A percentile compares a stretch with the other conserved stretches of the same genome.
These are phyloP conservation scores for Pycnomerus fuliginosus DNA, from an alignment of 2,888 invertebrate species.

Conservation along the genomic window DNA sequence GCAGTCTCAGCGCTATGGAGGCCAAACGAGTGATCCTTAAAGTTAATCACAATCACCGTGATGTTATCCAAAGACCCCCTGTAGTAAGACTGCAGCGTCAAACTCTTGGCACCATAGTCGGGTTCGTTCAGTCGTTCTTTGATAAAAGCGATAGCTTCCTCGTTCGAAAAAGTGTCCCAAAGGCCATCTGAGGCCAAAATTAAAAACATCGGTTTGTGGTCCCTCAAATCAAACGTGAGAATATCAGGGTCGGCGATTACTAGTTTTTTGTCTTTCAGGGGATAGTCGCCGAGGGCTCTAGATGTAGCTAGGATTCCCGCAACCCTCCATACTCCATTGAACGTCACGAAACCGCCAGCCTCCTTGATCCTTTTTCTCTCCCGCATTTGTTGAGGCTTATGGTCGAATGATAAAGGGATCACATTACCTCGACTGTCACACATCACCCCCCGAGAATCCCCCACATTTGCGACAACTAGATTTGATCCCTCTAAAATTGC, in stretches of 20 bases:
- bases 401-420: conserved; percentile 91
- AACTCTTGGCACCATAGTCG: conserved; percentile 87
- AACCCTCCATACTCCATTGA: conserved; percentile 95
- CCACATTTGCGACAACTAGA: conserved; percentile 92
- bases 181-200: conserved; percentile 93
- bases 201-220: conserved; percentile 85
- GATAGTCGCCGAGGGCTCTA: conserved; percentile 92
- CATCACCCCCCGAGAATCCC: conserved; percentile 95
- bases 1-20: conserved; percentile 20
- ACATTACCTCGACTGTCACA: conserved; percentile 88
- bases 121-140: conserved; percentile 83
- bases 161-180: conserved; percentile 95
- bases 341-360: conserved; percentile 93
- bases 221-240: conserved; percentile 82
- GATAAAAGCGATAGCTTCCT: conserved; percentile 88
- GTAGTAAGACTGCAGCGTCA: conserved; percentile 87
- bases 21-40: conserved; percentile 58
- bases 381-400: conserved; percentile 94
- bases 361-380: conserved; percentile 91
- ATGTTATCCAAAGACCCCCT: conserved; percentile 95
- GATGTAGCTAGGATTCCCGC: conserved; percentile 94
- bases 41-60: conserved; percentile 87
- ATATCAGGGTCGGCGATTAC: conserved; percentile 96
- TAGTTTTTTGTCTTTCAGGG: conserved; percentile 88
- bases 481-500: conserved; percentile 81